A percentile compares a stretch with the other conserved stretches of the same genome.
These are phyloP conservation scores for Acyrthosiphon pisum DNA, from an alignment of 1,140 invertebrate genomes.

Conservation along the genomic window DNA sequence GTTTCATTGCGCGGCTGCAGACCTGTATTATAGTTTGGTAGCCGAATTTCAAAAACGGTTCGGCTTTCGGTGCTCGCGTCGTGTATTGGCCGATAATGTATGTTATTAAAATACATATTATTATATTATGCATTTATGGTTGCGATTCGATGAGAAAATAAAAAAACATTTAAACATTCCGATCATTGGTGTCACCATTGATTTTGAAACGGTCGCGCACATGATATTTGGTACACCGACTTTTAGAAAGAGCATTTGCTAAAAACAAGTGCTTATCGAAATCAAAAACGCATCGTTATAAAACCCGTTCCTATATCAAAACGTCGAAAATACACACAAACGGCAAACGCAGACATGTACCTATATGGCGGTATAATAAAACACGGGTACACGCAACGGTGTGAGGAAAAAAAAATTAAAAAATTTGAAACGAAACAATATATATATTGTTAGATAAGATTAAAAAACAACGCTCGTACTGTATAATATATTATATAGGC, in stretches of 20 bases:
- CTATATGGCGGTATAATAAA: neutral
- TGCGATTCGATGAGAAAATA: neutral
- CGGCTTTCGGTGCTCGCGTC: too few relatives aligned
- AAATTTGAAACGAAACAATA: constrained; percentile 1
- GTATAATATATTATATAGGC: neutral
- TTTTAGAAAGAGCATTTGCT: neutral
- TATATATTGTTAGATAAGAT: neutral
- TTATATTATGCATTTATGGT: neutral
- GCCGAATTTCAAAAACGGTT: neutral
- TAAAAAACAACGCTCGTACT: neutral
- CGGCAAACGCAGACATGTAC: neutral
- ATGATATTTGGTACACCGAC: neutral
- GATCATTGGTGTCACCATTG: neutral
- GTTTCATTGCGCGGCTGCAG: too few relatives aligned
- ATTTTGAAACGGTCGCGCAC: neutral
- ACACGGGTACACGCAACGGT: neutral
- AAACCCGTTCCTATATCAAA: neutral
- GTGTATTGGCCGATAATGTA: neutral
- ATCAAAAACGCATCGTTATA: neutral
- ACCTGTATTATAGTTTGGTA: neutral
- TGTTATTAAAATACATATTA: neutral
- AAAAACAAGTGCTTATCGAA: neutral
- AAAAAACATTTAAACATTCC: neutral
- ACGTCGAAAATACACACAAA: neutral
- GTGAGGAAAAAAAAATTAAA: neutral